Base-by-base conservation (phyloP, 2,888 invertebrate genomes). In the Dasysyrphus tricinctus region DNA sequence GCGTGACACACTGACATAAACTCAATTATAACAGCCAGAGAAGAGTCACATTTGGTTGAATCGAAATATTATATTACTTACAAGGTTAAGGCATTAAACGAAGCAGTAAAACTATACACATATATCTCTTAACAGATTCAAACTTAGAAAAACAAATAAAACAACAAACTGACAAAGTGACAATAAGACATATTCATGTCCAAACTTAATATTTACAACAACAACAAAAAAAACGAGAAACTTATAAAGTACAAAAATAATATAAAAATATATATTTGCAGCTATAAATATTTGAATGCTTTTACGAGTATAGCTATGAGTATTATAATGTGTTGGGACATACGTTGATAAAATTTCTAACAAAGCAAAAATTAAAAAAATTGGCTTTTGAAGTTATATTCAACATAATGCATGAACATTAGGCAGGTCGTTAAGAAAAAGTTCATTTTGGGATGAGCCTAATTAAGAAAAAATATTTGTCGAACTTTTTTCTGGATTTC, bases 1-100 rank as follows among this genome's bases (percentile, higher is more conserved):
- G 47, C 47, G 47, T 47, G 47, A 47, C 47, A 47, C 8, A 47
- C 16, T n/a, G 44, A n/a, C 44, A 44, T 44, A n/a, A 44, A 44
- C n/a, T 7, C n/a, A n/a, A 44, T 16, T 47, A 47, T 47, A 8
- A 4, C 16, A 44, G n/a, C 9, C 3, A 47, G n/a, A 47, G n/a
- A n/a, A n/a, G n/a, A 16, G n/a, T 16, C 8, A 47, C 14, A n/a
- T 47, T 47, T 16, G 8, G 7, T 47, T 47, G 16, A 47, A 47
- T 47, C 3, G 8, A 47, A 16, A 47, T 47, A 47, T 9, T 9
- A 42, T n/a, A 12, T 12, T n/a, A 44, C 44, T 2, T 8, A 16
- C n/a, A 16, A 47, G 16, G 16, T 9, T 47, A 47, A 16, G 16
- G 3, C 8, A 47, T 47, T 16, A 47, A 47, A 47, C 16, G 3